Evolutionary conservation across 2,113 vertebrate genomes (phyloP).

Genomic region (Gallinago undulata): DNA sequence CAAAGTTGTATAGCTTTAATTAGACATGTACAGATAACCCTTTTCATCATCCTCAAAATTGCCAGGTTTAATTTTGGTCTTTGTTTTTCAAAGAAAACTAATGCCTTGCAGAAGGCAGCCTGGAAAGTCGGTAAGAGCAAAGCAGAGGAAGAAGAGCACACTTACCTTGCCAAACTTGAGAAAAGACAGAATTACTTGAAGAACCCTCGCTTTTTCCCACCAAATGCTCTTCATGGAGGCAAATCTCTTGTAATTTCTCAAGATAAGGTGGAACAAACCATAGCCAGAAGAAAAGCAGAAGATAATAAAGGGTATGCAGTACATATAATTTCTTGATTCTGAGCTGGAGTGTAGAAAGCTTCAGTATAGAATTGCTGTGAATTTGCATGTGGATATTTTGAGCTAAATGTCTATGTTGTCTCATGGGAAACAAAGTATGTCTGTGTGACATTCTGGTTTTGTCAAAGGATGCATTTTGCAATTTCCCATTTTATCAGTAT

Average conservation of each 20-base stretch:
- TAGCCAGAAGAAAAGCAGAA: background rate
- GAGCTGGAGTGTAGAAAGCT: background rate
- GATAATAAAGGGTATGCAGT: conserved; percentile 71
- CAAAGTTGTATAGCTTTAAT: background rate
- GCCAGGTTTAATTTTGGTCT: background rate
- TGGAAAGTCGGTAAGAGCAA: conserved; percentile 57
- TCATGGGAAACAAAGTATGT: background rate
- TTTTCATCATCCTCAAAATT: background rate
- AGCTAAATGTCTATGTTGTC: background rate
- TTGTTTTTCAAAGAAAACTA: conserved; percentile 60
- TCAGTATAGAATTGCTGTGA: background rate
- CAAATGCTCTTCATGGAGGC: conserved; percentile 70
- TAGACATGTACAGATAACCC: background rate
- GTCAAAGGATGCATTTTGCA: background rate
- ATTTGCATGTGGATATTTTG: background rate
- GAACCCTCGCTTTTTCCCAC: conserved; percentile 87
- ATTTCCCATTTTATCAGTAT: background rate
- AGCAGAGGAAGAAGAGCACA: conserved; percentile 47
- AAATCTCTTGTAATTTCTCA: conserved; percentile 78
- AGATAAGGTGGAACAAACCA: conserved; percentile 46
- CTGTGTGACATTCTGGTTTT: background rate
- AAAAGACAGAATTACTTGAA: conserved; percentile 77
- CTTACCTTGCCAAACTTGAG: conserved; percentile 70
- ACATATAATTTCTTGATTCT: background rate
- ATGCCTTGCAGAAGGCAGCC: conserved; percentile 8